Base-by-base conservation (phyloP, 1,140 invertebrate species). In the Zaprionus camerounensis region DNA sequence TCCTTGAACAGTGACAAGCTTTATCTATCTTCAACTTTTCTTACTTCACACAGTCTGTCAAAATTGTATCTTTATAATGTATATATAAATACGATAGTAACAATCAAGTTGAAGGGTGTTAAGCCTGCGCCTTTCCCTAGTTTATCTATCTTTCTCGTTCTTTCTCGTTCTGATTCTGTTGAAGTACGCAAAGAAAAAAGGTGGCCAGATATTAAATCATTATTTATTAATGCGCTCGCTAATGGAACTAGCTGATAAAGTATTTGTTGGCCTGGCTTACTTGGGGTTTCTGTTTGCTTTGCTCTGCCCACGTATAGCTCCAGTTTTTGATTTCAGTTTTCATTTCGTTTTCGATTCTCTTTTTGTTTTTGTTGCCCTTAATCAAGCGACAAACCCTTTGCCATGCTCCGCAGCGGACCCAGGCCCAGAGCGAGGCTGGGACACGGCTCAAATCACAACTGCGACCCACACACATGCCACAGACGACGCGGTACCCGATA, bases 381-480 rank as follows among this genome's bases (percentile, higher is more conserved):
- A 88, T 90, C 84, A 88, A 90, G 81, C 75, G 67, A 62, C n/a
- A 74, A 80, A 83, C 81, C 81, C 78, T 84, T 80, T 73, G 77
- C 66, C 70, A 68, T 73, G 77, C 77, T 64, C 65, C 71, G 84
- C 78, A 70, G 83, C 83, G 78, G 34, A 67, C 46, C 61, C 63
- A 7, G 28, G 5, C 58, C 26, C 31, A 34, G 31, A 34, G 46
- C 31, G 24, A 13, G 58, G n/a, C n/a, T 46, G 41, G 41, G 41
- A 17, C 41, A 46, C 44, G 70, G 58, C 69, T 70, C 59, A 69
- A 76, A 63, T 76, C 68, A 80, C 81, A 84, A 67, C 77, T 68
- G 69, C 83, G 83, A 87, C 83, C 84, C 83, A 88, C 84, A 90
- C 84, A 88, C 84, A 81, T 90, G 85, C 80, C 66, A 51, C 20